These are phyloP conservation scores for Vollenhovia emeryi DNA, from an alignment of 1,140 invertebrate genomes.

Conservation along the genomic window DNA sequence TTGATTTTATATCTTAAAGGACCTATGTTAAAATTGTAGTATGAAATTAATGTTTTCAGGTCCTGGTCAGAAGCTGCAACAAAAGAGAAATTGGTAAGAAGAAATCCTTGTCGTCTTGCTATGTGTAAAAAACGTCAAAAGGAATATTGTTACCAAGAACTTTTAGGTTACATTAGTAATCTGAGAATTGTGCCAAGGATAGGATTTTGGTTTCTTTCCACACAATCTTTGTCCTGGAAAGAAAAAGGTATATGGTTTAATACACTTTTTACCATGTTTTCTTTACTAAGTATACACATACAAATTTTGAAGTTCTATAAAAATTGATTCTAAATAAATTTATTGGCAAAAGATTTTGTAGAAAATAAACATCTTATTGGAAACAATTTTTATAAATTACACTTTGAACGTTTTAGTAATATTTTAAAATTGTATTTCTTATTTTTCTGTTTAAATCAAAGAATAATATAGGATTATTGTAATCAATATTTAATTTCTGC, in stretches of 20 bases:
- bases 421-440: neutral
- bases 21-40: too few relatives aligned
- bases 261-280: neutral
- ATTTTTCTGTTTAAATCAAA: neutral
- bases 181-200: constrained; percentile 73
- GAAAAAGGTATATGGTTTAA: neutral
- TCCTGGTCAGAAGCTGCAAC: constrained; percentile 77
- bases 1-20: too few relatives aligned
- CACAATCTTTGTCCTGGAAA: too few relatives aligned
- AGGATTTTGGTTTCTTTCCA: constrained; percentile 69
- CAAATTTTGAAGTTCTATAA: too few relatives aligned
- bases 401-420: neutral
- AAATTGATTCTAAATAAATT: too few relatives aligned
- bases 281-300: neutral
- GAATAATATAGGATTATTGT: neutral
- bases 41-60: too few relatives aligned
- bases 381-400: neutral
- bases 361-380: neutral
- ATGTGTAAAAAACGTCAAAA: too few relatives aligned
- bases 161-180: too few relatives aligned
- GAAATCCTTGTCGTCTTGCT: constrained; percentile 52
- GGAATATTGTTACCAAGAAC: too few relatives aligned
- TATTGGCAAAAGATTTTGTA: neutral
- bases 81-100: constrained; percentile 66
- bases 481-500: neutral